Evolutionary conservation across 2,888 invertebrate species (phyloP).

Genomic region (Nemurella pictetii): DNA sequence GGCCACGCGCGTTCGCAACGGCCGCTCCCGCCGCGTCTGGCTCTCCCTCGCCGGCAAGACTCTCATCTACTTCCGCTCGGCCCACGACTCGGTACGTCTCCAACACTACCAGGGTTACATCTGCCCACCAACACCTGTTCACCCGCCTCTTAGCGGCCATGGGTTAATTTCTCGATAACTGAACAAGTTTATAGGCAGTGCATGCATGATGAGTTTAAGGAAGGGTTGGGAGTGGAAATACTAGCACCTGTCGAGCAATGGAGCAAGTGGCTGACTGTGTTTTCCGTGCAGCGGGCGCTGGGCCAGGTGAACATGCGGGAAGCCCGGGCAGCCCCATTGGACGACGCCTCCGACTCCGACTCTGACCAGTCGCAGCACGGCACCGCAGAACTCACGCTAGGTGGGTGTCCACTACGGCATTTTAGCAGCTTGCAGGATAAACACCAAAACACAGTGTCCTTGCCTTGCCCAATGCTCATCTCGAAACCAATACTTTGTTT

Average conservation of each 20-base stretch:
- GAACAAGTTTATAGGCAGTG: too few relatives aligned
- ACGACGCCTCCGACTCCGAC: constrained; percentile 89
- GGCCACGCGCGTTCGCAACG: constrained; percentile 96
- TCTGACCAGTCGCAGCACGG: constrained; percentile 84
- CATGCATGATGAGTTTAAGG: too few relatives aligned
- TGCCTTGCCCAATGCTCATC: too few relatives aligned
- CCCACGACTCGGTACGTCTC: neutral
- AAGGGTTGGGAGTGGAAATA: too few relatives aligned
- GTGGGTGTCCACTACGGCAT: constrained; percentile 56
- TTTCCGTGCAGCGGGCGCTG: constrained; percentile 57
- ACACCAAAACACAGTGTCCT: too few relatives aligned
- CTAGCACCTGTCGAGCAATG: too few relatives aligned
- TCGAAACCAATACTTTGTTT: too few relatives aligned
- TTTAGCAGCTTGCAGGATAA: too few relatives aligned
- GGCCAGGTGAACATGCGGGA: constrained; percentile 96
- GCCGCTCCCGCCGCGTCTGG: constrained; percentile 95
- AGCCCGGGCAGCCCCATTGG: constrained; percentile 92
- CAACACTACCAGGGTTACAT: too few relatives aligned
- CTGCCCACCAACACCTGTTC: too few relatives aligned
- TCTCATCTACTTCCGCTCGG: constrained; percentile 72
- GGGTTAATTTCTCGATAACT: too few relatives aligned
- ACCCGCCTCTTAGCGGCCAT: too few relatives aligned
- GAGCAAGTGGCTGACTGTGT: neutral
- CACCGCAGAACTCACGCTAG: constrained; percentile 79
- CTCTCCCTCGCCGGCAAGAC: constrained; percentile 94